Evolutionary conservation across 2,888 invertebrate species (phyloP).

Genomic region (Lissocephala sabroskyi): DNA sequence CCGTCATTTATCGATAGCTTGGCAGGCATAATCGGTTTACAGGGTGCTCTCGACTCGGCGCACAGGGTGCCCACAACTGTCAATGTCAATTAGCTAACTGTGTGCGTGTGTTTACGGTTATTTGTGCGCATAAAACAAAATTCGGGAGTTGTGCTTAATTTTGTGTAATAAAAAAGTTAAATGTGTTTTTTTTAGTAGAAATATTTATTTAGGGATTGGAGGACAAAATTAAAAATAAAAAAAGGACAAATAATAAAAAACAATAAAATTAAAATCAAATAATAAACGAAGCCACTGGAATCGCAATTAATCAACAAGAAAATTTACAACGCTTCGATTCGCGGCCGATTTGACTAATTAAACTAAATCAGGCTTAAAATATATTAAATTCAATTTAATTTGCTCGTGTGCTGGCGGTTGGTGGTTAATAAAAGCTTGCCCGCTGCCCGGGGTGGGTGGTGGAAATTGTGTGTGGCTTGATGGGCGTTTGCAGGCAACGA

Average conservation of each 20-base stretch:
- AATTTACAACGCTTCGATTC: conserved; percentile 16
- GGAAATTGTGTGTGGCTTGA: conserved; percentile 1
- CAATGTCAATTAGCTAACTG: no score
- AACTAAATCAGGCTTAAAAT: conserved; percentile 42
- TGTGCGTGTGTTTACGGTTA: no score
- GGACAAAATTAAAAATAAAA: conserved; percentile 1
- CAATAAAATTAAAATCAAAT: not conserved
- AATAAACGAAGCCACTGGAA: conserved; percentile 10
- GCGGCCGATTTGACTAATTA: conserved; percentile 30
- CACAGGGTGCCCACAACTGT: no score
- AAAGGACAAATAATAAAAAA: not conserved
- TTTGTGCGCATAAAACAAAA: no score
- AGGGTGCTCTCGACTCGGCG: no score
- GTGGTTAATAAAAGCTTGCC: conserved; percentile 9
- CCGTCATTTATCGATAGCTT: no score
- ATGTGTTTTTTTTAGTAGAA: conserved; percentile 26
- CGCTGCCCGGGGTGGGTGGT: not conserved
- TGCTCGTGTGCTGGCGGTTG: conserved; percentile 13
- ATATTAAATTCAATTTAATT: conserved; percentile 18
- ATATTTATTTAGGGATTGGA: not conserved
- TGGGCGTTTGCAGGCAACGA: conserved; percentile 30
- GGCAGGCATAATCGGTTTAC: no score
- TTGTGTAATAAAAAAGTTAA: conserved; percentile 7
- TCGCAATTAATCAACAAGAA: conserved; percentile 28
- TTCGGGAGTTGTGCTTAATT: conserved; percentile 15